Percentiles rank a stretch among this genome's conserved stretches.
Evolutionary conservation across 1,140 invertebrate genomes (phyloP).

Genomic region (Tribolium madens): DNA sequence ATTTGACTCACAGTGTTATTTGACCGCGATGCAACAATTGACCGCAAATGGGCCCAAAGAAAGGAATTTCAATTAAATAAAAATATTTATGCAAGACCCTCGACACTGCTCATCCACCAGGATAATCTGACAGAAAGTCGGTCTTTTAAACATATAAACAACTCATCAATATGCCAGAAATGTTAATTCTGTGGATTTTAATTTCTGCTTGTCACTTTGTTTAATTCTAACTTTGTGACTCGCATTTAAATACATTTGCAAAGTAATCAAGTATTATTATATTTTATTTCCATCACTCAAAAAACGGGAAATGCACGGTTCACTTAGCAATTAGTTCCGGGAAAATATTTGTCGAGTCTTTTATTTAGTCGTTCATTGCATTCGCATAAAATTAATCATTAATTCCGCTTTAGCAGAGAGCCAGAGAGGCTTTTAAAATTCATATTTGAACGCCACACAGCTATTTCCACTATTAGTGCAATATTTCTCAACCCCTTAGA

Average conservation of each 20-base stretch:
- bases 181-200: not conserved
- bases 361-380: not conserved
- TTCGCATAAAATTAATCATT: not conserved
- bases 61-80: not conserved
- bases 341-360: not conserved
- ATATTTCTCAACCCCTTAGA: not conserved
- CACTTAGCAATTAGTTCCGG: not conserved
- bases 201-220: constrained; percentile 1
- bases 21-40: not conserved
- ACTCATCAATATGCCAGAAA: constrained; percentile 35
- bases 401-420: not conserved
- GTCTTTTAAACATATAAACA: constrained; percentile 28
- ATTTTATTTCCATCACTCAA: not conserved
- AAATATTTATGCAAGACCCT: not conserved
- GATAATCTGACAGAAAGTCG: constrained; percentile 20
- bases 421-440: not conserved
- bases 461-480: not conserved
- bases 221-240: not conserved
- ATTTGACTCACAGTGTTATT: too few species aligned
- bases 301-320: not conserved
- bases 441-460: not conserved
- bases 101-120: not conserved
- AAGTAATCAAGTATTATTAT: not conserved
- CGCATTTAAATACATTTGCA: not conserved
- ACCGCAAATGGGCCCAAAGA: not conserved